These are phyloP conservation scores for Sialis lutaria DNA, from an alignment of 2,888 invertebrate species.

Conservation along the genomic window DNA sequence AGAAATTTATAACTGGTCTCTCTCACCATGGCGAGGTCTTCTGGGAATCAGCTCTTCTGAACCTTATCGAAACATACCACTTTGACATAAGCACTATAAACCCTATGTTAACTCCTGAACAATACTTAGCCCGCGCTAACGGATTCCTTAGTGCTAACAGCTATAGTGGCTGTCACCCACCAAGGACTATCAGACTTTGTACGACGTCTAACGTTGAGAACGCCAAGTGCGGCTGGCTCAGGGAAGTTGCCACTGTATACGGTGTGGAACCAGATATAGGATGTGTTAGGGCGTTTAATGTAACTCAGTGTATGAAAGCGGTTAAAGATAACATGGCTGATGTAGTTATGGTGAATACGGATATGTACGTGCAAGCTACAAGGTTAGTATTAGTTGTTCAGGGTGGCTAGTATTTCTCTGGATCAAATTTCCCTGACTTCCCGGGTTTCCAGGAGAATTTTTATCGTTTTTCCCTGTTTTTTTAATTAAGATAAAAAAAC, in stretches of 20 bases:
- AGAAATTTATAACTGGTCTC: conserved; percentile 28
- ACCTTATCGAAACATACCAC: conserved; percentile 40
- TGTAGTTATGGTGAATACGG: conserved; percentile 51
- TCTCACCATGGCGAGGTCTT: conserved; percentile 22
- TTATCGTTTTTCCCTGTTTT: too few relatives aligned
- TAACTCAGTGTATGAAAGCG: conserved; percentile 49
- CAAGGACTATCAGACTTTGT: conserved; percentile 42
- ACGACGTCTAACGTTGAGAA: conserved; percentile 50
- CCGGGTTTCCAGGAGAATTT: too few relatives aligned
- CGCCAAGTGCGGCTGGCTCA: conserved; percentile 63
- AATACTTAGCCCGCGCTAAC: conserved; percentile 42
- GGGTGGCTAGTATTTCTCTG: too few relatives aligned
- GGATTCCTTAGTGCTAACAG: conserved; percentile 49
- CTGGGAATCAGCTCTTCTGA: conserved; percentile 40
- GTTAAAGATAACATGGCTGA: conserved; percentile 47
- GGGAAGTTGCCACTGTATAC: conserved; percentile 53
- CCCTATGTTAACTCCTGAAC: conserved; percentile 42
- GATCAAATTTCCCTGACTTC: too few relatives aligned
- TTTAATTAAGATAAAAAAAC: too few relatives aligned
- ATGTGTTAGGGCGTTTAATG: conserved; percentile 43
- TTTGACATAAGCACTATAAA: conserved; percentile 32
- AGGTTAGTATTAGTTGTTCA: conserved; percentile 34
- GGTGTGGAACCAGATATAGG: conserved; percentile 65
- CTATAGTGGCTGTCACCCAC: conserved; percentile 49
- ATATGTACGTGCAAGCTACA: conserved; percentile 49